Conservation (phyloP, 2,888 invertebrate genomes). For the Netelia inedita region DNA sequence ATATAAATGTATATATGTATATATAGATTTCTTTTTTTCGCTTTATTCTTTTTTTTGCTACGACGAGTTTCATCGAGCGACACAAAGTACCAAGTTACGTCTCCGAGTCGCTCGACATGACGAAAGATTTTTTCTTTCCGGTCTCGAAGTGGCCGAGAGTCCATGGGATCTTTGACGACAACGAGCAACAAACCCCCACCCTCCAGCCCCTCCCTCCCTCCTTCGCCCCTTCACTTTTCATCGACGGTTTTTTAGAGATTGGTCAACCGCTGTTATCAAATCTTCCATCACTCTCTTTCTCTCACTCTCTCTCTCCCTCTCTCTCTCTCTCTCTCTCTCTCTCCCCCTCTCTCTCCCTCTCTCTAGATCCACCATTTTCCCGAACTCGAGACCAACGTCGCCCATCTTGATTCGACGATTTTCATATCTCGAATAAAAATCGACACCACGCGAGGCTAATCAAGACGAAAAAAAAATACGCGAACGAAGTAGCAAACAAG, state of each 20-base stretch:
- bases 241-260: slow-evolving; percentile 11
- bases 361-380: background rate
- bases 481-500: background rate
- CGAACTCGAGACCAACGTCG: background rate
- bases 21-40: background rate
- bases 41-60: background rate
- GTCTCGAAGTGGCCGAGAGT: background rate
- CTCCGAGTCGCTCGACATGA: background rate
- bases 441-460: too few species aligned
- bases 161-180: background rate
- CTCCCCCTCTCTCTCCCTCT: too few species aligned
- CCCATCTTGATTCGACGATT: slow-evolving; percentile 3
- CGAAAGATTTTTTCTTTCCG: background rate
- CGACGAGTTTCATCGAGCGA: background rate
- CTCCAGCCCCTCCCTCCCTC: background rate
- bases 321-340: background rate
- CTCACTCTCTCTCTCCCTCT: too few species aligned
- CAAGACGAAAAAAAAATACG: too few species aligned
- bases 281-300: background rate
- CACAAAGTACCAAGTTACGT: background rate
- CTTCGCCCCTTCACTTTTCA: background rate
- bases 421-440: background rate
- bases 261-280: background rate
- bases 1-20: background rate
- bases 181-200: background rate